Evolutionary conservation across 2,797 vertebrate species (phyloP).

Genomic region (Periparus ater): DNA sequence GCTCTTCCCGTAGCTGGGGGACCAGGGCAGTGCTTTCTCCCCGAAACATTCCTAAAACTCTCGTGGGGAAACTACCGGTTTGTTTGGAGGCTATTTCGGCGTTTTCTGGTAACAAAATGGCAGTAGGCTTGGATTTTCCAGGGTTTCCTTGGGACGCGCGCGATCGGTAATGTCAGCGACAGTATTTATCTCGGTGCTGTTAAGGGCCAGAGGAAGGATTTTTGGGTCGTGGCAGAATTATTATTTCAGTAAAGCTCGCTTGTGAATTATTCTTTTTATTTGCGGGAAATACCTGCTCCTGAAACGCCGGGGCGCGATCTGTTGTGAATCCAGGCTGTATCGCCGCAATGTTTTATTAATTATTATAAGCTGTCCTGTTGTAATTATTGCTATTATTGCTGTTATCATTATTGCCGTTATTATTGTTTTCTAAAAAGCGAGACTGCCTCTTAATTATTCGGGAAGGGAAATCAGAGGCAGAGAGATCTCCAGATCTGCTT

Average conservation of each 20-base stretch:
- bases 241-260: neutral
- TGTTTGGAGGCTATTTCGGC: conserved; percentile 17
- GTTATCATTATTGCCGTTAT: neutral
- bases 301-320: neutral
- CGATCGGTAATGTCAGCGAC: neutral
- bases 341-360: neutral
- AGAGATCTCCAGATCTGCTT: neutral
- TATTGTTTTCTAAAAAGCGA: neutral
- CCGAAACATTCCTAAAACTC: conserved; percentile 34
- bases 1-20: neutral
- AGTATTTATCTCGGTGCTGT: neutral
- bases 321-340: neutral
- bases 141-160: conserved; percentile 20
- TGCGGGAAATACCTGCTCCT: neutral
- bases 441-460: neutral
- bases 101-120: conserved; percentile 65
- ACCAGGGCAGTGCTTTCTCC: neutral
- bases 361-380: neutral
- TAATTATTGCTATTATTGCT: neutral
- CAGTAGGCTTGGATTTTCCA: conserved; percentile 44
- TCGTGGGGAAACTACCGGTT: neutral
- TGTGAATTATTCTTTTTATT: neutral
- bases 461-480: neutral
- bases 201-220: neutral
- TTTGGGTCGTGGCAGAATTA: neutral